Evolutionary conservation across 2,888 invertebrate genomes (phyloP).

Genomic region (Chydorus sphaericus): DNA sequence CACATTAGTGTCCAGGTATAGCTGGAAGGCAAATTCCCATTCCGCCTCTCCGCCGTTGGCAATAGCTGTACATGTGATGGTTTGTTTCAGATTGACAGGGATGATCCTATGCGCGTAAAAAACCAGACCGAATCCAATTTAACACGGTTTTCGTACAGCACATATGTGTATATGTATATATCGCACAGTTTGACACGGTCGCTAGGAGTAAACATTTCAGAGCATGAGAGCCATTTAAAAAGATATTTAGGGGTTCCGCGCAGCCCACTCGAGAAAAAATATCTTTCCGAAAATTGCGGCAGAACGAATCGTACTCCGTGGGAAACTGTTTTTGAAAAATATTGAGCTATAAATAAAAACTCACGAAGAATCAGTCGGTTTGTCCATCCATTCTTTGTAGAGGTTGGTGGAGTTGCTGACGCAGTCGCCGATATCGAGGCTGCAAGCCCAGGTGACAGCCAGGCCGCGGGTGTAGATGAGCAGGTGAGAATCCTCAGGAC

Average conservation of each 20-base stretch:
- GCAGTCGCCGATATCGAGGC: slow-evolving; percentile 56
- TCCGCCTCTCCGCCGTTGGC: slow-evolving; percentile 64
- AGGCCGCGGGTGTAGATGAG: slow-evolving; percentile 54
- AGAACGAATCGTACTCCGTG: no score
- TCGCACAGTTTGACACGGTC: no score
- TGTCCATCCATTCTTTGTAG: slow-evolving; percentile 61
- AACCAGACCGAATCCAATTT: not conserved
- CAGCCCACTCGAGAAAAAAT: no score
- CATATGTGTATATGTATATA: no score
- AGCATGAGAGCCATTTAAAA: no score
- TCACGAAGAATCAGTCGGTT: slow-evolving; percentile 43
- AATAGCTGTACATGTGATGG: slow-evolving; percentile 77
- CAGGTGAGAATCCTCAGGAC: slow-evolving; percentile 46
- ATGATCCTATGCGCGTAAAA: slow-evolving; percentile 2
- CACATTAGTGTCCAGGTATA: slow-evolving; percentile 56
- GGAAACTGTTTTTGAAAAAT: not conserved
- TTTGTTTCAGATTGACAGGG: slow-evolving; percentile 58
- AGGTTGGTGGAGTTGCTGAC: slow-evolving; percentile 52
- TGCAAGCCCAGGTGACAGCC: slow-evolving; percentile 57
- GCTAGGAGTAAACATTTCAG: no score
- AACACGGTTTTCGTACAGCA: no score
- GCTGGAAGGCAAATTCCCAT: slow-evolving; percentile 78
- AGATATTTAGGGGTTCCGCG: no score
- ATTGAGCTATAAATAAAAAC: not conserved
- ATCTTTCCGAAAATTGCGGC: no score